A percentile compares a stretch with the other conserved stretches of the same genome.
phyloP scores from a whole-genome alignment of 2,113 vertebrate species.

The Rhagologus leucostigma region DNA sequence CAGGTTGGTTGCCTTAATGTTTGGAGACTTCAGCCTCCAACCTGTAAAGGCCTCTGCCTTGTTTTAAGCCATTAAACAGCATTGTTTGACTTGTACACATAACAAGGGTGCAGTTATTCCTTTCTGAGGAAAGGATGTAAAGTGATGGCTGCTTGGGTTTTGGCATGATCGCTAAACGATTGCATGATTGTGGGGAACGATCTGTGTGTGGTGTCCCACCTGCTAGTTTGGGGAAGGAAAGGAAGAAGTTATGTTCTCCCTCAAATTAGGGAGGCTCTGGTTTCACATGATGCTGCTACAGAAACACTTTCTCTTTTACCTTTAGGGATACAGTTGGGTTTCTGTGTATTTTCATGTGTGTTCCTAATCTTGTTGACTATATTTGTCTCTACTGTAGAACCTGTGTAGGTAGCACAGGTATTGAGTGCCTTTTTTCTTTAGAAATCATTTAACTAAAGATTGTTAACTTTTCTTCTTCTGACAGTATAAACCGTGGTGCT shows the following conservation, averaged over 20 bases:
- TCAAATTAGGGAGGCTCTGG: background rate
- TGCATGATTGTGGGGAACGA: background rate
- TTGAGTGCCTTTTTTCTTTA: background rate
- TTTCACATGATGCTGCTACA: background rate
- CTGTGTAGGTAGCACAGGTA: background rate
- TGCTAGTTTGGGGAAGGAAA: background rate
- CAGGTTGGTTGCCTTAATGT: background rate
- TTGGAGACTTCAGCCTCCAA: background rate
- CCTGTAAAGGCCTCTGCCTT: background rate
- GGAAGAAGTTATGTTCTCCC: background rate
- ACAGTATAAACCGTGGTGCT: constrained; percentile 80
- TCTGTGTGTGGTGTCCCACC: background rate
- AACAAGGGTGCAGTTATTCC: background rate
- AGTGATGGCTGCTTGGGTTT: background rate
- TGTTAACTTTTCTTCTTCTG: background rate
- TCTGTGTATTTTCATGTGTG: background rate
- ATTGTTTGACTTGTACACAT: background rate
- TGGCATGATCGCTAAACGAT: background rate
- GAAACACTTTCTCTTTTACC: background rate
- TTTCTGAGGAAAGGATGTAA: background rate
- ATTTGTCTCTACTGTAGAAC: background rate
- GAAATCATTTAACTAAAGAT: background rate
- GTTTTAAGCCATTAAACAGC: background rate
- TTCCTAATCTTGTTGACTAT: background rate
- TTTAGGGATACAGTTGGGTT: background rate